Percentiles rank a stretch among this genome's conserved stretches.
phyloP scores from a whole-genome alignment of 2,888 invertebrate species.

The Amphipoea oculea region DNA sequence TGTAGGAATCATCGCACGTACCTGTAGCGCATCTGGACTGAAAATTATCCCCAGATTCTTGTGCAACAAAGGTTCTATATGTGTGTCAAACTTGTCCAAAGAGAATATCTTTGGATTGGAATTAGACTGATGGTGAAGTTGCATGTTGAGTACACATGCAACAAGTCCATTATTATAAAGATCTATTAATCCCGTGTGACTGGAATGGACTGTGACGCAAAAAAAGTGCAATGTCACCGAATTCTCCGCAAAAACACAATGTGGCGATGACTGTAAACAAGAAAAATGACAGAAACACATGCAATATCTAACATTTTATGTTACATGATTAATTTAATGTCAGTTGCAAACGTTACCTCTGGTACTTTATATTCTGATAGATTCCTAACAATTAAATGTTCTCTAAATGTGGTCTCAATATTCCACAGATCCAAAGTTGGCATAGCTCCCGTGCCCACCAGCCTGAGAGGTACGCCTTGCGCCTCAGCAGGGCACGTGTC shows the following conservation, averaged over 20 bases:
- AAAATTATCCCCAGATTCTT: conserved; percentile 84
- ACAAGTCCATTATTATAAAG: conserved; percentile 88
- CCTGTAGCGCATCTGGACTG: conserved; percentile 82
- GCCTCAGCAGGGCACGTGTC: conserved; percentile 88
- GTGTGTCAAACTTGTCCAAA: conserved; percentile 84
- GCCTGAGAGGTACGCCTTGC: conserved; percentile 84
- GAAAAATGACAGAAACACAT: background rate
- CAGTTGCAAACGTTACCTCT: conserved; percentile 75
- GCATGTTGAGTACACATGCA: conserved; percentile 82
- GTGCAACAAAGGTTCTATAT: conserved; percentile 85
- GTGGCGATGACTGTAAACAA: conserved; percentile 82
- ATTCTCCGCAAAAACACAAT: conserved; percentile 87
- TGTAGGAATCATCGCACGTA: conserved; percentile 55
- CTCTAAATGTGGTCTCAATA: conserved; percentile 90
- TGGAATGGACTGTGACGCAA: conserved; percentile 82
- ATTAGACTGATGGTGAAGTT: conserved; percentile 82
- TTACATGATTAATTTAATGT: background rate
- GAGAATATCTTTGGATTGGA: conserved; percentile 80
- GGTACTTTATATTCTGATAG: conserved; percentile 88
- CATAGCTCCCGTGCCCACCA: conserved; percentile 90
- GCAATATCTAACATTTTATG: conserved; percentile 1
- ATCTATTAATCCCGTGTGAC: conserved; percentile 79
- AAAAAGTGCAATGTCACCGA: conserved; percentile 85
- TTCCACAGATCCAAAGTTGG: conserved; percentile 91
- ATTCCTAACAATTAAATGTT: conserved; percentile 90